Evolutionary conservation across 1,140 invertebrate species (phyloP), one percentile per base, ranked within the genome.

Genomic region (Drosophila pachea): DNA sequence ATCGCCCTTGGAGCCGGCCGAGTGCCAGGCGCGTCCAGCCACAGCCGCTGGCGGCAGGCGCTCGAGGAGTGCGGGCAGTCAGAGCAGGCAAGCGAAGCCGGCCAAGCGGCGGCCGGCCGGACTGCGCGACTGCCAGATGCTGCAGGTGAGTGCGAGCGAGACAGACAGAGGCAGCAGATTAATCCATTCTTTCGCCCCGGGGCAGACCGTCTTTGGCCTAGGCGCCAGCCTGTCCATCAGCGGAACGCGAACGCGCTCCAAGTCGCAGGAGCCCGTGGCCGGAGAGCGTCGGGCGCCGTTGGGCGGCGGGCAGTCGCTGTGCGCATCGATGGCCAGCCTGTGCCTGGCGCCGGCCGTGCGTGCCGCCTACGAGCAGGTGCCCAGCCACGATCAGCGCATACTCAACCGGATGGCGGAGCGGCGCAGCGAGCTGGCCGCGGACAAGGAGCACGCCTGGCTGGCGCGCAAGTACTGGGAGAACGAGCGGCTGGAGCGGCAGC

Each of bases 391-490:
- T 48, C 82, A 88, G 59, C 87, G 86, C 58, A 89, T 89, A 36
- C 68, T 89, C 0, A 89, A 89, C 45, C 77, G 89, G 0, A 89
- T 89, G 89, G 88, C 87, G 2, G 82, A 66, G 5, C 89, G 88
- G 58, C 74, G 88, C 0, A 84, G 65, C 38, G 76, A 89, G 32
- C 76, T 82, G 68, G 78, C 78, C 7, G 67, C 73, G 16, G 77
- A 81, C 32, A 87, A 87, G 58, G 89, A 89, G 54, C 87, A 89
- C 36, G 83, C 89, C 8, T 89, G 87, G 87, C 48, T 89, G 45
- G 89, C 89, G 6, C 72, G 81, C 0, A 89, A 89, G 52, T 81
- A 79, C 52, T 89, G 89, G 89, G 88, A 89, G 55, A 88, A 88
- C 58, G 89, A 89, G 53, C 76, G 86, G 0, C 67, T 82, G 36